Percentiles rank a stretch among this genome's conserved stretches.
These are phyloP conservation scores for Spisula subtruncata DNA, from an alignment of 2,888 invertebrate genomes.

Conservation along the genomic window DNA sequence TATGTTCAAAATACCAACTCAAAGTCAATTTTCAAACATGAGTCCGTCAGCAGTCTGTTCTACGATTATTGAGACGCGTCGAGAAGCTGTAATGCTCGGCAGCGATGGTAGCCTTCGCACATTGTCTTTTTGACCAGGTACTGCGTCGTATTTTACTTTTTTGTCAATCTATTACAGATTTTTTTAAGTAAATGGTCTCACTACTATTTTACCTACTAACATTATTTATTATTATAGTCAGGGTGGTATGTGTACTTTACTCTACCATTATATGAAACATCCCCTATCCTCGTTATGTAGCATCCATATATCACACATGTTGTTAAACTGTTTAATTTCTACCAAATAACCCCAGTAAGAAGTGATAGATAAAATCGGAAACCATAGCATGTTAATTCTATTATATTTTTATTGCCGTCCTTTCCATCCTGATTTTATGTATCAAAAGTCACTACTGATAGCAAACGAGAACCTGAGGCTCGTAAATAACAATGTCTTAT, in stretches of 20 bases:
- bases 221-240: neutral
- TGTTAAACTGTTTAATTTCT: constrained; percentile 23
- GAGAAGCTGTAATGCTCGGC: too few species aligned
- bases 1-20: too few species aligned
- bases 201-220: too few species aligned
- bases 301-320: constrained; percentile 9
- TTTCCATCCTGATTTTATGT: constrained; percentile 52
- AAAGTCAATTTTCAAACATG: too few species aligned
- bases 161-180: too few species aligned
- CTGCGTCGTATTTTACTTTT: too few species aligned
- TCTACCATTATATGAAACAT: neutral
- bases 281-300: neutral
- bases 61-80: too few species aligned
- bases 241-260: neutral
- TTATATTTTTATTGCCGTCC: constrained; percentile 53
- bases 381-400: constrained; percentile 56
- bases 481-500: constrained; percentile 51
- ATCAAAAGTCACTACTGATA: constrained; percentile 44
- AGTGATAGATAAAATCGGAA: constrained; percentile 52
- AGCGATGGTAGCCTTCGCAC: too few species aligned
- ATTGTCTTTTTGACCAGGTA: too few species aligned
- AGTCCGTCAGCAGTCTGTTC: too few species aligned
- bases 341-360: constrained; percentile 46
- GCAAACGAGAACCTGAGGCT: constrained; percentile 34
- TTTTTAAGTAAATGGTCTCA: too few species aligned